These are phyloP conservation scores for Brienomyrus longianalis DNA, from an alignment of 2,113 vertebrate genomes.

Conservation along the genomic window DNA sequence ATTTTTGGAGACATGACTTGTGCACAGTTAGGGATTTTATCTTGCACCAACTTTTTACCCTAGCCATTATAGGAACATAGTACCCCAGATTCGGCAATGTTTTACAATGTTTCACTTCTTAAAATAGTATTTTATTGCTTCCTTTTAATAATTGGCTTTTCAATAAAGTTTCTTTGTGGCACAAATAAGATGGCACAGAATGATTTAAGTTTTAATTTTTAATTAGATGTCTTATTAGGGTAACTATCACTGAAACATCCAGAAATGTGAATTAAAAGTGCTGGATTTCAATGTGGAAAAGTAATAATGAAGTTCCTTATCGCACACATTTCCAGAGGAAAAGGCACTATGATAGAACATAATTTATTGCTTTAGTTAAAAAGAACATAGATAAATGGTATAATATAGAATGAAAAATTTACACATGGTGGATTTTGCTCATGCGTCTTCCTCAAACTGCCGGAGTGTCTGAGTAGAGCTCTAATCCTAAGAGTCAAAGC, in stretches of 20 bases:
- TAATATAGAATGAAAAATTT: neutral
- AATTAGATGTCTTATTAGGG: constrained; percentile 4
- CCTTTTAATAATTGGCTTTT: neutral
- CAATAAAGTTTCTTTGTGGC: neutral
- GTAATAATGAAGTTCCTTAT: constrained; percentile 5
- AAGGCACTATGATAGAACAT: neutral
- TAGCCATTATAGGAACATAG: neutral
- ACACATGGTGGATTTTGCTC: neutral
- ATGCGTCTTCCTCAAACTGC: neutral
- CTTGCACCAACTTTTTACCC: neutral
- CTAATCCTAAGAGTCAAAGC: neutral
- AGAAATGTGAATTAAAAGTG: constrained; percentile 1
- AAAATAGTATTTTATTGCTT: neutral
- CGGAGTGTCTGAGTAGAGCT: neutral
- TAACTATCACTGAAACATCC: neutral
- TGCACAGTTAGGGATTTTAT: neutral
- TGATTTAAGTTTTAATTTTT: constrained; percentile 10
- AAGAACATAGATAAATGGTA: constrained; percentile 2
- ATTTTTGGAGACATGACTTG: neutral
- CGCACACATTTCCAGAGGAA: neutral
- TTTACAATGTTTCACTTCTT: neutral
- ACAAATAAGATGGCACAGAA: neutral
- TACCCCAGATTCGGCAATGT: neutral
- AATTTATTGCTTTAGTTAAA: neutral
- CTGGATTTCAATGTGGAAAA: neutral